phyloP scores from a whole-genome alignment of 2,113 vertebrate species.

The Pelmatolapia mariae region DNA sequence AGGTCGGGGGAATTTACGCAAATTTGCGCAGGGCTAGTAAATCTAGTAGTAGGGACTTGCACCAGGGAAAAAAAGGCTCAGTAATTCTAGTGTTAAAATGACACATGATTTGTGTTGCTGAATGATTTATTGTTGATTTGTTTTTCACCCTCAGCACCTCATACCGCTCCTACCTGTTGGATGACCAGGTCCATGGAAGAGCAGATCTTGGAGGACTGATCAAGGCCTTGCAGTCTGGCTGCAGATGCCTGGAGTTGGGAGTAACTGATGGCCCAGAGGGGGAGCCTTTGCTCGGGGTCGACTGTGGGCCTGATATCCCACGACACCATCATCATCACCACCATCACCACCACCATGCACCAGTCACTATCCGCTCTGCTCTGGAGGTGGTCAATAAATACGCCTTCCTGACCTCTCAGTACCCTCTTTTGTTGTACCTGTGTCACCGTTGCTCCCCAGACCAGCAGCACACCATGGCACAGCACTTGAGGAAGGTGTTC shows the following conservation, averaged over 20 bases:
- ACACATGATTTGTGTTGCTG: not conserved
- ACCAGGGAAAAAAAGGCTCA: no score
- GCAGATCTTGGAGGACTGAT: slow-evolving; percentile 89
- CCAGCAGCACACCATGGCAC: slow-evolving; percentile 86
- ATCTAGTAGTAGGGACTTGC: no score
- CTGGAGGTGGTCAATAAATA: slow-evolving; percentile 91
- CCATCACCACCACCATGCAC: slow-evolving; percentile 65
- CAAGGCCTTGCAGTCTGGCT: slow-evolving; percentile 86
- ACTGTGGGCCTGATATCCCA: slow-evolving; percentile 71
- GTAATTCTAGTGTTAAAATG: no score
- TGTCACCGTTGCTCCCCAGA: slow-evolving; percentile 86
- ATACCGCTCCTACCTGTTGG: slow-evolving; percentile 92
- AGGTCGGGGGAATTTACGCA: no score
- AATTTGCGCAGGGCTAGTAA: no score
- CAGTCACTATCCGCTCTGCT: slow-evolving; percentile 80
- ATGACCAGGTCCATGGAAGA: slow-evolving; percentile 88
- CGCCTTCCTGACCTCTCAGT: slow-evolving; percentile 89
- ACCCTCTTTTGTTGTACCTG: slow-evolving; percentile 89
- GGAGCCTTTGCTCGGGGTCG: slow-evolving; percentile 89
- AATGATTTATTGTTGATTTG: not conserved
- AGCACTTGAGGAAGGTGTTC: slow-evolving; percentile 86
- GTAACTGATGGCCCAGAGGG: slow-evolving; percentile 90
- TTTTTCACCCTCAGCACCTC: slow-evolving; percentile 71
- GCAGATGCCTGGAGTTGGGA: slow-evolving; percentile 90
- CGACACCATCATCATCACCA: slow-evolving; percentile 69